These are phyloP conservation scores for Tangara arthus DNA, from an alignment of 2,797 vertebrate species.

Conservation along the genomic window DNA sequence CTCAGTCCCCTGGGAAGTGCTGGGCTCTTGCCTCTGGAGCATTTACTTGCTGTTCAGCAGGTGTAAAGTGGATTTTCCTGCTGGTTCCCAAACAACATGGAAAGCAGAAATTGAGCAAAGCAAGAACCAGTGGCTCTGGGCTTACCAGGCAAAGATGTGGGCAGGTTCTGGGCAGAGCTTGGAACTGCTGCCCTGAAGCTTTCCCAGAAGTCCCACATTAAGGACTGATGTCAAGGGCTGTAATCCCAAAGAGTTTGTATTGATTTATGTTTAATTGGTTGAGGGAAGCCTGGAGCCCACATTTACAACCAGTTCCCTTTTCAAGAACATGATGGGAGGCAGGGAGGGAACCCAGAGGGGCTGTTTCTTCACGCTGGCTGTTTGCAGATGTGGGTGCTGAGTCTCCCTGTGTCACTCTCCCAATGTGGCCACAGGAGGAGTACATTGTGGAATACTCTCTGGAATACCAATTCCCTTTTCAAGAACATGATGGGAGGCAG, in stretches of 20 bases:
- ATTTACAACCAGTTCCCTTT: not conserved
- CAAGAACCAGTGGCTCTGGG: not conserved
- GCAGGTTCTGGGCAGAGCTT: not conserved
- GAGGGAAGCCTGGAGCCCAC: not conserved
- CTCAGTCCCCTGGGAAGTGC: not conserved
- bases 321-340: not conserved
- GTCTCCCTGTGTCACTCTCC: not conserved
- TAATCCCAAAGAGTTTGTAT: not conserved
- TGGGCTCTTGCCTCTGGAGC: not conserved
- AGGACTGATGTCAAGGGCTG: not conserved
- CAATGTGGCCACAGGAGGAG: constrained; percentile 95
- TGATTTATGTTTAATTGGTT: not conserved
- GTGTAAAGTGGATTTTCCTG: not conserved
- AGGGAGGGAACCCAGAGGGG: not conserved
- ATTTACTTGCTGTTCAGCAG: not conserved
- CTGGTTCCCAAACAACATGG: not conserved
- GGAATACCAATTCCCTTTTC: constrained; percentile 75
- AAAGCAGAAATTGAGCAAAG: not conserved
- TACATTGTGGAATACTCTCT: constrained; percentile 96
- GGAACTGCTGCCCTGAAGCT: not conserved
- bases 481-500: no score
- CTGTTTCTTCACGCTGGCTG: not conserved
- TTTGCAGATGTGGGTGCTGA: not conserved
- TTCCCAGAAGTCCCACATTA: not conserved
- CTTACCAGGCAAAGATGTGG: not conserved